Evolutionary conservation across 2,888 invertebrate genomes (phyloP), one percentile per base, ranked within the genome.

Genomic region (Pyrrhosoma nymphula): DNA sequence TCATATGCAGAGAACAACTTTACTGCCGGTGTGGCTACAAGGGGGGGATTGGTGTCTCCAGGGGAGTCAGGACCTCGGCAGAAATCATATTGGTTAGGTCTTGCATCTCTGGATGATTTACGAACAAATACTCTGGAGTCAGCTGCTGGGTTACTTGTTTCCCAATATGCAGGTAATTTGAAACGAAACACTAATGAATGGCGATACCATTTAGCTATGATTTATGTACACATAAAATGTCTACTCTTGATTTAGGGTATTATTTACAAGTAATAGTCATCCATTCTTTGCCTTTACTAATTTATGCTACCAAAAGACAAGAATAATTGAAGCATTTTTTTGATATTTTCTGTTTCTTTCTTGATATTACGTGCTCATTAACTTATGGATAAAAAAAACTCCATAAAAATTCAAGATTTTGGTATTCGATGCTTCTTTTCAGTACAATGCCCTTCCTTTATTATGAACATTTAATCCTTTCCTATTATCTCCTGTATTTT

Each of bases 51-150:
- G 69, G 96, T 96, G 95, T 96, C 96, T 75, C 96, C 96, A 95
- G 96, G 96, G 95, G 96, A 75, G 30, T 75, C 95, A 20, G 63
- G 39, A 30, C 98, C 97, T 95, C 97, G 97, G 90, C 98, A 98
- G 96, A 96, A 96, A 93, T 96, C 96, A 95, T 99, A 99, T 97
- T 99, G 99, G 99, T 97, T 99, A 95, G 99, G 99, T 95, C 97
- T 99, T 96, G 98, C 99, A 91, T 98, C 99, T 69, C 98, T 99
- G 95, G 99, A 99, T 97, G 99, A 99, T 97, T 98, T 99, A 95
- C 98, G 99, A 96, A 99, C 99, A 91, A 99, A 99, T 97, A 99
- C 99, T n/a, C 97, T 99, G 96, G 99, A 99, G 97, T 99, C 99
- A 10, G 99, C 99, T 56, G 98, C 99, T 95, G 99, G 99, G 95